Evolutionary conservation across 2,888 invertebrate species (phyloP).

Genomic region (Anthophora plumipes): DNA sequence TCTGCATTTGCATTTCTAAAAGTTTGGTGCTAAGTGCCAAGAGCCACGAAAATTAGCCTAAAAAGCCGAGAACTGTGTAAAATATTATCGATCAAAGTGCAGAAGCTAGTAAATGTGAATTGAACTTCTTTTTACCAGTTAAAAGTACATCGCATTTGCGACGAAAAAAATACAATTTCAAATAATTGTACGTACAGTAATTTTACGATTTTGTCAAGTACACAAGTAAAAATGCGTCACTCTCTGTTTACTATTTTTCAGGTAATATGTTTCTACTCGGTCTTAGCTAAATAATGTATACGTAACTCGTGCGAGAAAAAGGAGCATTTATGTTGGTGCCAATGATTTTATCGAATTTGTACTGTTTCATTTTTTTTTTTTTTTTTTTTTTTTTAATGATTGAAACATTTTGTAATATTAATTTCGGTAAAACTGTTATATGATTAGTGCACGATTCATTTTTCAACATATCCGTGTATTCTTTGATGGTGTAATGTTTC

Average conservation of each 20-base stretch:
- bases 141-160: not conserved
- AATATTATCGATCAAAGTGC: conserved; percentile 16
- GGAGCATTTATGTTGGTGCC: conserved; percentile 72
- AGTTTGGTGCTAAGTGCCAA: conserved; percentile 57
- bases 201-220: conserved; percentile 20
- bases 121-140: conserved; percentile 41
- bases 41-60: conserved; percentile 53
- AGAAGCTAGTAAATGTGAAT: conserved; percentile 43
- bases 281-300: conserved; percentile 15
- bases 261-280: conserved; percentile 31
- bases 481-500: conserved; percentile 54
- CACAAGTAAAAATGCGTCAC: not conserved
- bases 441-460: conserved; percentile 36
- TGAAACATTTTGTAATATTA: conserved; percentile 31
- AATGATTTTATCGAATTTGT: conserved; percentile 59
- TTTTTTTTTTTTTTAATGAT: conserved; percentile 19
- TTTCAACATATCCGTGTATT: conserved; percentile 51
- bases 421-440: conserved; percentile 34
- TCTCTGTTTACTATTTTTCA: conserved; percentile 23
- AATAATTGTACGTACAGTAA: conserved; percentile 23
- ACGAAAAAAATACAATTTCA: conserved; percentile 12
- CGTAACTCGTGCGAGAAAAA: conserved; percentile 31
- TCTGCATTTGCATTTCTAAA: conserved; percentile 40
- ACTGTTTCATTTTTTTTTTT: conserved; percentile 28
- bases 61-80: conserved; percentile 32